Evolutionary conservation across 2,113 vertebrate genomes (phyloP).

Genomic region (Semnopithecus entellus): DNA sequence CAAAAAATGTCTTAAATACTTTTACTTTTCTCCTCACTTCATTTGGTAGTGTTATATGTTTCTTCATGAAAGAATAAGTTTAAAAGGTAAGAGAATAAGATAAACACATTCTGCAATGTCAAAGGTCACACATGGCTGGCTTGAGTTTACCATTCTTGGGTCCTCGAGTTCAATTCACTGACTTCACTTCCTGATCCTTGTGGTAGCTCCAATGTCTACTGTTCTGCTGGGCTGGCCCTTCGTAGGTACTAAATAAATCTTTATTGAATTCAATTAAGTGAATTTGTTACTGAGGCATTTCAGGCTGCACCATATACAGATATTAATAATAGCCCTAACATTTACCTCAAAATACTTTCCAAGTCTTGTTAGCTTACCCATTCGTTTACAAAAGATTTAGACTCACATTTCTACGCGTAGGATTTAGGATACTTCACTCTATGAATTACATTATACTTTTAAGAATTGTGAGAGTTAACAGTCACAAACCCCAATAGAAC

Average conservation of each 20-base stretch:
- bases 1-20: neutral
- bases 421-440: neutral
- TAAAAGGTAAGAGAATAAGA: neutral
- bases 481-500: neutral
- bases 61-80: neutral
- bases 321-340: neutral
- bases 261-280: neutral
- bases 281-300: neutral
- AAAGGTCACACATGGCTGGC: neutral
- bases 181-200: neutral
- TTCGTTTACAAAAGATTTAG: neutral
- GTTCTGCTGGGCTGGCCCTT: neutral
- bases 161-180: neutral
- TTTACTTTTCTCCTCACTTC: neutral
- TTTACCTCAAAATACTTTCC: neutral
- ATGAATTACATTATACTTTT: neutral
- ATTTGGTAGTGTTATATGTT: neutral
- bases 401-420: neutral
- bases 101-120: neutral
- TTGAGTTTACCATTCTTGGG: neutral
- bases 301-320: neutral
- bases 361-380: neutral
- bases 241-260: neutral
- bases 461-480: neutral
- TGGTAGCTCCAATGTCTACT: neutral